Percentiles rank a stretch among this genome's conserved stretches.
These are phyloP conservation scores for Anthoptus insignis DNA, from an alignment of 2,888 invertebrate species.

Conservation along the genomic window DNA sequence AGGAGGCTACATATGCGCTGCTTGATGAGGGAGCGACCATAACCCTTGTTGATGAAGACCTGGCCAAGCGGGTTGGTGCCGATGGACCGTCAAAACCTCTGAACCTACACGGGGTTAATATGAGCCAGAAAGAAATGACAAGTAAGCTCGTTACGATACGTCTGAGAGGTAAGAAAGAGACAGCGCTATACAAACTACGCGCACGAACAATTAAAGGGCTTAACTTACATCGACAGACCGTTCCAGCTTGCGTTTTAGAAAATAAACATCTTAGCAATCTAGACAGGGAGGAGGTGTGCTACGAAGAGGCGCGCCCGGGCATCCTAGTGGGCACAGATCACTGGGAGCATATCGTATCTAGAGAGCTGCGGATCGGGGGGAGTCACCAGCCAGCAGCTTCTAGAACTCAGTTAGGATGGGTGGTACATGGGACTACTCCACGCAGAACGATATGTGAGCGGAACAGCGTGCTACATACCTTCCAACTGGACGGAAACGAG, in stretches of 20 bases:
- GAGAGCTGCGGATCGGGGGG: constrained; percentile 1
- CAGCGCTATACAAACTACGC: background rate
- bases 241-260: background rate
- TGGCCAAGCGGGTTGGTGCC: constrained; percentile 8
- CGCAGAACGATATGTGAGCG: background rate
- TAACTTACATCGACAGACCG: background rate
- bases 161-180: background rate
- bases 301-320: background rate
- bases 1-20: constrained; percentile 6
- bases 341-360: background rate
- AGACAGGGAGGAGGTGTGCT: background rate
- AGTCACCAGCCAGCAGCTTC: constrained; percentile 2
- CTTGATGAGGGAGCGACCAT: constrained; percentile 14
- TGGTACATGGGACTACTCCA: constrained; percentile 11
- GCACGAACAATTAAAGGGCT: background rate
- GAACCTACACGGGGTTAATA: background rate
- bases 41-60: constrained; percentile 6
- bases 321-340: background rate
- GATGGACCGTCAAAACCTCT: background rate
- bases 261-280: background rate
- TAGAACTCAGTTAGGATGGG: constrained; percentile 16
- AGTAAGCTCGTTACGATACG: background rate
- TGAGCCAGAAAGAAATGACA: no score
- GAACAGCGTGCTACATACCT: constrained; percentile 4
- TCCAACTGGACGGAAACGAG: background rate